Conservation (phyloP, 2,797 vertebrate species). For the Sciurus vulgaris region DNA sequence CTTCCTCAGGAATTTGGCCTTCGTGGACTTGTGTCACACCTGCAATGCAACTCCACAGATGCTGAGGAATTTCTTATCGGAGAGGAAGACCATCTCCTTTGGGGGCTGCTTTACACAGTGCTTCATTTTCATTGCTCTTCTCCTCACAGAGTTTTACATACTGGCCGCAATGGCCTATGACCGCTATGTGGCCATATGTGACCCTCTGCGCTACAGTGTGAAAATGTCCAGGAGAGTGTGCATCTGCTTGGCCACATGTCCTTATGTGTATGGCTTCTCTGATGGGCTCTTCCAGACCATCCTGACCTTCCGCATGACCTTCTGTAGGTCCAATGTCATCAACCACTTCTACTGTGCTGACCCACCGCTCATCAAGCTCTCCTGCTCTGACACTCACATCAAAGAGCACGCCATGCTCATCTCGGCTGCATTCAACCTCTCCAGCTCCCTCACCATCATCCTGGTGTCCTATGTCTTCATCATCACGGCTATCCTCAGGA, state of each 20-base stretch:
- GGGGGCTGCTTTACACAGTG: slow-evolving; percentile 71
- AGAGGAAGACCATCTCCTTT: slow-evolving; percentile 74
- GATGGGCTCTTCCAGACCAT: slow-evolving; percentile 69
- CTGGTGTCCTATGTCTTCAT: slow-evolving; percentile 75
- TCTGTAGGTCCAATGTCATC: slow-evolving; percentile 76
- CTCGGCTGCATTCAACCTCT: slow-evolving; percentile 70
- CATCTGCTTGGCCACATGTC: slow-evolving; percentile 28
- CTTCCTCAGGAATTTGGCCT: slow-evolving; percentile 72
- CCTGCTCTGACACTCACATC: slow-evolving; percentile 66
- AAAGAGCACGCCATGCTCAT: slow-evolving; percentile 76
- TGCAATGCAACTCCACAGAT: slow-evolving; percentile 64
- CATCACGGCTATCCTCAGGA: slow-evolving; percentile 53
- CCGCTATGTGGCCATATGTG: slow-evolving; percentile 58
- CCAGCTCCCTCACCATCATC: slow-evolving; percentile 61
- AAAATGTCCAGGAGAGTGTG: slow-evolving; percentile 66
- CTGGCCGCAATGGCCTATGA: slow-evolving; percentile 68
- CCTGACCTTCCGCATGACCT: slow-evolving; percentile 71
- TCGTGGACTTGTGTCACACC: slow-evolving; percentile 69
- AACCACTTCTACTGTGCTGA: slow-evolving; percentile 82
- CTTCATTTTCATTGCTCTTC: slow-evolving; percentile 71
- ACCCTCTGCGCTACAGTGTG: slow-evolving; percentile 40
- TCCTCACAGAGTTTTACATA: slow-evolving; percentile 70
- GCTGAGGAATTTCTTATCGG: slow-evolving; percentile 68
- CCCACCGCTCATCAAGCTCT: slow-evolving; percentile 68
- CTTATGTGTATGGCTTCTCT: slow-evolving; percentile 76